A percentile compares a stretch with the other conserved stretches of the same genome.
Evolutionary conservation across 2,797 vertebrate genomes (phyloP).

Genomic region (Chaetophractus vellerosus): DNA sequence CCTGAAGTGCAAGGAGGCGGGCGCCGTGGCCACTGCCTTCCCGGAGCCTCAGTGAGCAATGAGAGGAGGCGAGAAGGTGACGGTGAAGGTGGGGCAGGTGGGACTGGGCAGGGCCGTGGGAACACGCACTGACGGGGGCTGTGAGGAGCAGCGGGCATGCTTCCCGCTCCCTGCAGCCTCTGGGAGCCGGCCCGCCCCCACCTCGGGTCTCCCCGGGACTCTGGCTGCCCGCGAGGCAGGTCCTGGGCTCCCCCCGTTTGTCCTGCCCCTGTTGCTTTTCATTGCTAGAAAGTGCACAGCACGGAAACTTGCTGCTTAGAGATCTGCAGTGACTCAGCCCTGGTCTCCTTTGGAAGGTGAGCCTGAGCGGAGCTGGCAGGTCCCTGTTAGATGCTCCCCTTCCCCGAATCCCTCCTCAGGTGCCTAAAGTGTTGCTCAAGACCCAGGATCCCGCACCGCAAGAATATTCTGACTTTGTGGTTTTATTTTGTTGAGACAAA

Average conservation of each 20-base stretch:
- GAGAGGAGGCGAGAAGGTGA: not conserved
- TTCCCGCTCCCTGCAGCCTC: no score
- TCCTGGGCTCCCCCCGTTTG: not conserved
- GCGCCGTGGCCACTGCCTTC: not conserved
- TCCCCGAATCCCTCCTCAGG: not conserved
- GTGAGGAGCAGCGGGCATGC: no score
- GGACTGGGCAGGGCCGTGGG: no score
- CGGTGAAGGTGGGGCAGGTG: not conserved
- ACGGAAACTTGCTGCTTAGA: not conserved
- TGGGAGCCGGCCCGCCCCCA: no score
- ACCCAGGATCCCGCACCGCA: no score
- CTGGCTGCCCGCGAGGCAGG: not conserved
- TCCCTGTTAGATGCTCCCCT: no score
- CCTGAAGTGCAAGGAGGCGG: not conserved
- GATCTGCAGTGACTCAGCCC: not conserved
- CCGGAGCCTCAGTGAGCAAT: not conserved
- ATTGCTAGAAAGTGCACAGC: not conserved
- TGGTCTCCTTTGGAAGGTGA: not conserved
- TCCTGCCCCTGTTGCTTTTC: not conserved
- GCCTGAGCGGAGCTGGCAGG: not conserved
- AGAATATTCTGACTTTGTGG: not conserved
- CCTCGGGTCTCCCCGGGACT: not conserved
- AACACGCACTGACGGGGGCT: not conserved
- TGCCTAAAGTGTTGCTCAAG: not conserved
- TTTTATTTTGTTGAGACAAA: constrained; percentile 9